Evolutionary conservation across 2,797 vertebrate species (phyloP).

Genomic region (Craterocephalus amniculus): DNA sequence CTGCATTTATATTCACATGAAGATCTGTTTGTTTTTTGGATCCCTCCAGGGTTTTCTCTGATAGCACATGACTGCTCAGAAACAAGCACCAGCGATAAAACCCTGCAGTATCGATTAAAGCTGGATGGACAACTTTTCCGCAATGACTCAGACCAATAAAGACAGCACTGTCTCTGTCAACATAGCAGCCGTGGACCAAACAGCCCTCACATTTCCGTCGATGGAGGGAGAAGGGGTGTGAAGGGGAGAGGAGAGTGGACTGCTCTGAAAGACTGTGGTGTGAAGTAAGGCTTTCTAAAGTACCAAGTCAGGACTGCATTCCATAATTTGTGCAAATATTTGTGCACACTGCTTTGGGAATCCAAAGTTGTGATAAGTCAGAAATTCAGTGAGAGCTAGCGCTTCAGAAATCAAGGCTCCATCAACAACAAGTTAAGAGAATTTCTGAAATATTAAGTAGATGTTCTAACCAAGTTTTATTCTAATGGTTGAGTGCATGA

Average conservation of each 20-base stretch:
- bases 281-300: slow-evolving; percentile 65
- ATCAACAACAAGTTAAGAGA: slow-evolving; percentile 39
- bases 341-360: slow-evolving; percentile 61
- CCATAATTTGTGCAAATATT: slow-evolving; percentile 75
- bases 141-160: slow-evolving; percentile 40
- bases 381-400: slow-evolving; percentile 45
- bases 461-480: slow-evolving; percentile 49
- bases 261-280: slow-evolving; percentile 50
- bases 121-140: slow-evolving; percentile 8
- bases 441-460: slow-evolving; percentile 51
- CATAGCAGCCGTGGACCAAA: slow-evolving; percentile 34
- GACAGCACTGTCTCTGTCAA: slow-evolving; percentile 44
- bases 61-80: slow-evolving; percentile 22
- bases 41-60: slow-evolving; percentile 3
- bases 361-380: slow-evolving; percentile 56
- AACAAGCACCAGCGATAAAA: slow-evolving; percentile 16
- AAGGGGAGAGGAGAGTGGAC: slow-evolving; percentile 54
- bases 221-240: slow-evolving; percentile 51
- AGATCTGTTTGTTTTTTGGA: neutral
- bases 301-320: slow-evolving; percentile 57
- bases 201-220: slow-evolving; percentile 53
- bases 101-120: slow-evolving; percentile 39
- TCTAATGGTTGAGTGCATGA: slow-evolving; percentile 43
- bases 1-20: slow-evolving; percentile 4
- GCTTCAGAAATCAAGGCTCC: slow-evolving; percentile 24